Base-by-base conservation (phyloP, 2,797 vertebrate species). In the Apogon talboti region DNA sequence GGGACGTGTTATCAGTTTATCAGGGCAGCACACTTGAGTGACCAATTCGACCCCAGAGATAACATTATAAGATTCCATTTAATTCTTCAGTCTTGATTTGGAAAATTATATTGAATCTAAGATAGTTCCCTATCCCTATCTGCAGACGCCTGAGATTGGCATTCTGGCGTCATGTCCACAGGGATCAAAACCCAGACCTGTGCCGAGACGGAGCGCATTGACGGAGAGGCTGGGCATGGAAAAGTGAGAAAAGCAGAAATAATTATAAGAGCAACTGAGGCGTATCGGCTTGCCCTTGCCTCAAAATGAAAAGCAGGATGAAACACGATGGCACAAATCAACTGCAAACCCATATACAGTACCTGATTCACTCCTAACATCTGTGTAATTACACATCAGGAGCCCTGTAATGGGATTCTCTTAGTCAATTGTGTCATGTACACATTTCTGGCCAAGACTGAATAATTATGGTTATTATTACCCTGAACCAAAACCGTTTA, bases 241-340 rank as follows among this genome's bases (percentile, higher is more conserved):
- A 85, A 85, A 86, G 74, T 61, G 80, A 87, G 86, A 85, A 76
- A 73, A 89, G 89, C 82, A 87, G 88, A 93, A 91, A 93, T 92
- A 93, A 93, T 93, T 91, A 94, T 85, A 75, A 84, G 83, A 90
- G 74, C 83, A 81, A 91, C 74, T 91, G 87, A 92, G 87, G 92
- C 87, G 78, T 90, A 76, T 84, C 89, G 52, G 87, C 83, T 91
- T 83, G 87, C 83, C 85, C 84, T 87, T 78, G 84, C 76, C 81
- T 83, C 82, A 87, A 83, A 89, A 86, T 87, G 83, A 91, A 82
- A 86, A 83, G 80, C 65, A 68, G 84, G 81, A 87, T 89, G 85
- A 86, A 84, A 88, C 87, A 86, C 70, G 83, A 90, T 86, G 85
- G 78, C 74, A 65, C 83, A 82, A 87, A 89, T 90, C 79, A 86